A percentile compares a stretch with the other conserved stretches of the same genome.
These are phyloP conservation scores for Hemibagrus guttatus DNA, from an alignment of 2,797 vertebrate species.

Conservation along the genomic window DNA sequence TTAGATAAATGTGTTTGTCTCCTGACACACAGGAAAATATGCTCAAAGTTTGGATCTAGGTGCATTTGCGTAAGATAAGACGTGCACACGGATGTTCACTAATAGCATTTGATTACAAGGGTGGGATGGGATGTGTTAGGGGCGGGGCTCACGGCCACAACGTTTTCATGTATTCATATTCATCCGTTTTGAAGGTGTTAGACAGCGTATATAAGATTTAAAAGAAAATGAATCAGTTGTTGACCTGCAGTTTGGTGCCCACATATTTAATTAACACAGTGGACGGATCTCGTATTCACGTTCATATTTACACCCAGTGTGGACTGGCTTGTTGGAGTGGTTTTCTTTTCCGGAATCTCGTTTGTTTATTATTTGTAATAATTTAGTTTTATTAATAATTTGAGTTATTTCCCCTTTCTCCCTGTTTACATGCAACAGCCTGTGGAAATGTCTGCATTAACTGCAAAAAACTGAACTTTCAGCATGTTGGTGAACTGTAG, in stretches of 20 bases:
- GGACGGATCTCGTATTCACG: slow-evolving; percentile 19
- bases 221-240: not conserved
- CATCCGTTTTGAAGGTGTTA: not conserved
- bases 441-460: slow-evolving; percentile 66
- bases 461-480: slow-evolving; percentile 62
- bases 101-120: not conserved
- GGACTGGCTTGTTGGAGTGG: slow-evolving; percentile 20
- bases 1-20: slow-evolving; percentile 12
- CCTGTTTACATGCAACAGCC: slow-evolving; percentile 59
- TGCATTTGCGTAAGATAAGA: not conserved
- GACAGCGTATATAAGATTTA: not conserved
- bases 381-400: slow-evolving; percentile 20
- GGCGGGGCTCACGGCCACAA: not conserved
- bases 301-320: slow-evolving; percentile 4
- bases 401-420: slow-evolving; percentile 28
- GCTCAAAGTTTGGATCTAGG: slow-evolving; percentile 23
- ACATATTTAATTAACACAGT: not conserved
- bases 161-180: not conserved
- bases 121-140: not conserved
- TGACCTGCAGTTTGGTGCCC: not conserved
- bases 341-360: slow-evolving; percentile 48
- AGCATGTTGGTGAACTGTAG: slow-evolving; percentile 71
- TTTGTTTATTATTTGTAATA: slow-evolving; percentile 53
- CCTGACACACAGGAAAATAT: slow-evolving; percentile 32
- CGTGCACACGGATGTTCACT: slow-evolving; percentile 21